Conservation (phyloP, 2,797 vertebrate species). For the Anabas testudineus region DNA sequence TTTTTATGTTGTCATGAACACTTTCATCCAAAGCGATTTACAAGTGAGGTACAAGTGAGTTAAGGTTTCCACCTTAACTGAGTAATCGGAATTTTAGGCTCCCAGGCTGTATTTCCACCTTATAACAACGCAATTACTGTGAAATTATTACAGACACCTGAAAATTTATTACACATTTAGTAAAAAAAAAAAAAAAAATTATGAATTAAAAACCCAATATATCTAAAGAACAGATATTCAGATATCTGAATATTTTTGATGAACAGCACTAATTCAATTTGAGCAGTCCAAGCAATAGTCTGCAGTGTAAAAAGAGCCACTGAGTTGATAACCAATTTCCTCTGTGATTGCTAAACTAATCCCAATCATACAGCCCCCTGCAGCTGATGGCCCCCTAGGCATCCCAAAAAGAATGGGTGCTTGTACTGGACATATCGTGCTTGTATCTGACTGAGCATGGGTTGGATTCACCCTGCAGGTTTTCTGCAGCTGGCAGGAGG, state of each 20-base stretch:
- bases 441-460: background rate
- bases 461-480: constrained; percentile 5
- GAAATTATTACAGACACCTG: too few species aligned
- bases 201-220: constrained; percentile 20
- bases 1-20: too few species aligned
- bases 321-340: constrained; percentile 59
- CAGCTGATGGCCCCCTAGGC: constrained; percentile 8
- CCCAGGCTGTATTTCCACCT: too few species aligned
- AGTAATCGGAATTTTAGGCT: too few species aligned
- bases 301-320: constrained; percentile 15
- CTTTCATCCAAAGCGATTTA: too few species aligned
- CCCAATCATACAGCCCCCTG: constrained; percentile 6
- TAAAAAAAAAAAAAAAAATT: too few species aligned
- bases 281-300: constrained; percentile 3
- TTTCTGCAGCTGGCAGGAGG: constrained; percentile 23
- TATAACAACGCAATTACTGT: too few species aligned
- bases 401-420: constrained; percentile 10
- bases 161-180: too few species aligned
- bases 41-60: too few species aligned
- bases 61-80: too few species aligned
- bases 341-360: constrained; percentile 20
- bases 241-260: too few species aligned
- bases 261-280: constrained; percentile 32
- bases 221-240: too few species aligned
- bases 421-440: constrained; percentile 11